Base-by-base conservation (phyloP, 2,797 vertebrate genomes). In the Tokudaia muenninki region DNA sequence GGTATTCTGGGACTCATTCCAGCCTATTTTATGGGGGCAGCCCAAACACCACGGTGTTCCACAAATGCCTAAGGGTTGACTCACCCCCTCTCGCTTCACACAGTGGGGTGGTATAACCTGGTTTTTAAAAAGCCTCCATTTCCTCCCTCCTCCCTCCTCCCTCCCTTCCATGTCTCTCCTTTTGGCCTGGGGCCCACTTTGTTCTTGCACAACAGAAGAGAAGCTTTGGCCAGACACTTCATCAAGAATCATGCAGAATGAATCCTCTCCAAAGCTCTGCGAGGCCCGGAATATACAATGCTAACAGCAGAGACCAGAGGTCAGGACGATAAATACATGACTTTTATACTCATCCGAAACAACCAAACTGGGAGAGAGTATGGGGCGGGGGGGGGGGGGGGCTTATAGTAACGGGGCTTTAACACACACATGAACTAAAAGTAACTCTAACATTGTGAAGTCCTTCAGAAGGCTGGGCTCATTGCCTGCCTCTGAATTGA, bases 1-100 rank as follows among this genome's bases (percentile, higher is more conserved):
- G 57, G 75, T 59, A 92, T 89, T 95, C 92, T 94, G 95, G 95
- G 93, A 91, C n/a, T 50, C 63, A 90, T 83, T 96, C 95, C 95
- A 96, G 29, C n/a, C 57, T 67, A 55, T 63, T 96, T 91, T 86
- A 52, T 57, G 89, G 82, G 95, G 50, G 75, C 81, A 92, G 78
- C 79, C 67, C 95, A 96, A 90, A 92, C 63, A 83, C 70, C 78
- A 47, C 0, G 41, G 74, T 55, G 52, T 31, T 94, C 82, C 87
- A 91, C 90, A 89, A 75, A 72, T 67, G 86, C 88, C 92, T 94
- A 67, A 22, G 37, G 65, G 74, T 65, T 82, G 57, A 92, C 93
- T 47, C 84, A 81, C 37, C 44, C 88, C 94, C 21, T 65, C 61
- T 52, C 55, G 59, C 55, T 92, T 82, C 84, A 83, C 59, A 41